Evolutionary conservation across 2,797 vertebrate genomes (phyloP).

Genomic region (Psittacula derbiana): DNA sequence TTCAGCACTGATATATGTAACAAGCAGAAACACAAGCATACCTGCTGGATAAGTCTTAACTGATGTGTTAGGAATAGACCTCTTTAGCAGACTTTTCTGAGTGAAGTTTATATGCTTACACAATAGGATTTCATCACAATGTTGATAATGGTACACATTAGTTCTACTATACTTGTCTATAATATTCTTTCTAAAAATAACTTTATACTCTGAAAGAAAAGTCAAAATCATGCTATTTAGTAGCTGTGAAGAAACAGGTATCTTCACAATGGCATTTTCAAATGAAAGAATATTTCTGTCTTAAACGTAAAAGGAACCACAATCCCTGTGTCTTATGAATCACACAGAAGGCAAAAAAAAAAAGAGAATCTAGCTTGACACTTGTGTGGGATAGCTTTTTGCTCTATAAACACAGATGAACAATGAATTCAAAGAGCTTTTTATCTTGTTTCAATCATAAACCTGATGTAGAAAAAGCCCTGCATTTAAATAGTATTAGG

Average conservation of each 20-base stretch:
- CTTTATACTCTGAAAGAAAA: background rate
- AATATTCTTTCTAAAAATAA: background rate
- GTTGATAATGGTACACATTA: background rate
- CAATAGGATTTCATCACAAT: background rate
- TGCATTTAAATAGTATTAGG: conserved; percentile 16
- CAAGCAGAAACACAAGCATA: background rate
- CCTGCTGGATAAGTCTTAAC: background rate
- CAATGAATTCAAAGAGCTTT: conserved; percentile 30
- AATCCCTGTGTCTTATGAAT: background rate
- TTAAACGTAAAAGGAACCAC: background rate
- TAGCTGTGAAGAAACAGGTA: background rate
- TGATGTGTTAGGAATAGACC: background rate
- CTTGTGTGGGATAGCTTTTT: conserved; percentile 6
- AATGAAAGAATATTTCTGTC: background rate
- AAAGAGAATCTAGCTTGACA: background rate
- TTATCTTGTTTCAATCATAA: conserved; percentile 42
- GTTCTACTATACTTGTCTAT: background rate
- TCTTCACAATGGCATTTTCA: background rate
- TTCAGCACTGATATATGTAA: background rate
- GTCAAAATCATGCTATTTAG: background rate
- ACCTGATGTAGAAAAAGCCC: background rate
- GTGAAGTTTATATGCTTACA: background rate
- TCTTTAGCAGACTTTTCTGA: background rate
- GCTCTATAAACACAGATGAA: background rate
- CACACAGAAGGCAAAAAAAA: background rate